Percentiles rank a stretch among this genome's conserved stretches.
phyloP scores from a whole-genome alignment of 2,113 vertebrate genomes.

The Clupea harengus region DNA sequence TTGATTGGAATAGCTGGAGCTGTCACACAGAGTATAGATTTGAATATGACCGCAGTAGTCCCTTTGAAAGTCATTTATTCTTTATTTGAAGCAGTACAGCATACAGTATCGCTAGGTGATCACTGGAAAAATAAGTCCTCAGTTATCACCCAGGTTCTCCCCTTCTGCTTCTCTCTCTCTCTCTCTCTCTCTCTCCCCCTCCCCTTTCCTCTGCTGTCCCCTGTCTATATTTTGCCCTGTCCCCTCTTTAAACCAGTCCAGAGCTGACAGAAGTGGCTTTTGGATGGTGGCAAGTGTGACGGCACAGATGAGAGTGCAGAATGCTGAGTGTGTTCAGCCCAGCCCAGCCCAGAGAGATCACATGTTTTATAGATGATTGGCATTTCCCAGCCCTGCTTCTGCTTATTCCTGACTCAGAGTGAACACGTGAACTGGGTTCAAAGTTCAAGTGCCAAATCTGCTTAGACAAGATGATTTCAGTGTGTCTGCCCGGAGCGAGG shows the following conservation, averaged over 20 bases:
- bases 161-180: background rate
- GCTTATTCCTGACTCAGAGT: slow-evolving; percentile 32
- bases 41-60: background rate
- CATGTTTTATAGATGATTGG: slow-evolving; percentile 41
- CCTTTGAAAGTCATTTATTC: too few species aligned
- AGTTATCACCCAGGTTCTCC: too few species aligned
- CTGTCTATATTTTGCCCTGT: background rate
- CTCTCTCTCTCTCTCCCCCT: slow-evolving; percentile 19
- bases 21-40: background rate
- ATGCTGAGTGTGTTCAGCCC: slow-evolving; percentile 23
- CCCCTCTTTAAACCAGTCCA: background rate
- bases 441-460: slow-evolving; percentile 14
- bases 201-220: slow-evolving; percentile 29
- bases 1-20: background rate
- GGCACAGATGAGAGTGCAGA: slow-evolving; percentile 35
- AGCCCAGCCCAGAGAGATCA: slow-evolving; percentile 34
- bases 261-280: background rate
- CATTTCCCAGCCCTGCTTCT: slow-evolving; percentile 37
- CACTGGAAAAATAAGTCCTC: background rate
- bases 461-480: background rate
- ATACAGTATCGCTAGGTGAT: background rate
- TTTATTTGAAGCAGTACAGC: background rate
- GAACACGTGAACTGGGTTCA: slow-evolving; percentile 34
- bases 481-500: background rate
- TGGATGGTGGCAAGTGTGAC: slow-evolving; percentile 22